phyloP scores from a whole-genome alignment of 1,140 invertebrate species.

The Phymorhynchus buccinoides region DNA sequence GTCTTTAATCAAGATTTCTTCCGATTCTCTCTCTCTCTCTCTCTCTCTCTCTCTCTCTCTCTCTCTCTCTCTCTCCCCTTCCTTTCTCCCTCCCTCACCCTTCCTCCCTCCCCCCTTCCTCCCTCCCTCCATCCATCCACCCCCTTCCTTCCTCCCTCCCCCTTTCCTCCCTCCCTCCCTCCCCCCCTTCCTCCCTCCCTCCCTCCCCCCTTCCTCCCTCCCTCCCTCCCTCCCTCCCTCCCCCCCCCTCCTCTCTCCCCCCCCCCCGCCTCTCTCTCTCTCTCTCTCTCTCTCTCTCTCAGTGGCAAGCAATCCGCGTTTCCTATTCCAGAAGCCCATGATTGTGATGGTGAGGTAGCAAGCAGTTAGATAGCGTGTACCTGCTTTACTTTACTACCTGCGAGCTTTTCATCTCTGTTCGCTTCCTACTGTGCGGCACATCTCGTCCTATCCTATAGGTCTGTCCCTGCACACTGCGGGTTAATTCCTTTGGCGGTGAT shows the following conservation, averaged over 20 bases:
- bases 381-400: no score
- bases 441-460: no score
- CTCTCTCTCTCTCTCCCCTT: not conserved
- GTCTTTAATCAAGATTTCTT: not conserved
- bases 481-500: no score
- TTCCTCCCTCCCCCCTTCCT: not conserved
- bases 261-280: slow-evolving; percentile 22
- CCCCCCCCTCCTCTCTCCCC: slow-evolving; percentile 21
- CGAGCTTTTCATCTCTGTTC: not conserved
- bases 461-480: no score
- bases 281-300: slow-evolving; percentile 24
- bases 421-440: not conserved
- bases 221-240: not conserved
- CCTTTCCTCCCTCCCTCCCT: slow-evolving; percentile 37
- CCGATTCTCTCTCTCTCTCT: not conserved
- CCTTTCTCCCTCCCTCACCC: not conserved
- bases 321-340: not conserved
- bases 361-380: no score
- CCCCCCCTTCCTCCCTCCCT: not conserved
- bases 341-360: no score
- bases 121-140: not conserved
- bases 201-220: not conserved
- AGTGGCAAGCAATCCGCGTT: slow-evolving; percentile 3
- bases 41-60: slow-evolving; percentile 7
- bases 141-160: not conserved